Evolutionary conservation across 2,113 vertebrate species (phyloP), one percentile per base, ranked within the genome.

Genomic region (Nestor notabilis): DNA sequence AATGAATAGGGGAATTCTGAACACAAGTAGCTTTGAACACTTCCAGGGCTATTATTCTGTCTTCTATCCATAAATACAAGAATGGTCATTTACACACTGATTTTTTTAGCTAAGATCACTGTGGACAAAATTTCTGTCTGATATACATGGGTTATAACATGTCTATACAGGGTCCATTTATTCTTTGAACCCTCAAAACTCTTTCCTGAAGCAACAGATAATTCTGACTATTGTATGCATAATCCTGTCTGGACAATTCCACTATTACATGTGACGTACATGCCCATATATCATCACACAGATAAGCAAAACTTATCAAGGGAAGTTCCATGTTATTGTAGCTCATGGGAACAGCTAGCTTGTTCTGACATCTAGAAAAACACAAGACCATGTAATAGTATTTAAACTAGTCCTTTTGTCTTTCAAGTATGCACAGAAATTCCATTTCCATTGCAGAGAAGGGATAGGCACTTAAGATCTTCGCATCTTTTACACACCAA

Each of bases 71-170:
- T 64, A 24, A 4, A 9, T 33, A 37, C 9, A 56, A 39, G n/a
- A 77, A 72, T 61, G 35, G 47, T 19, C 21, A 6, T 6, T 6
- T 18, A 47, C 12, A 19, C 8, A 11, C 3, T 11, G 13, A 56
- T 39, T 55, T 2, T 33, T 86, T 83, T 53, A 79, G 35, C 7
- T 20, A 49, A 61, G 58, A 77, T 10, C 4, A 82, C 13, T 44
- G 13, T 31, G 10, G 33, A 17, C 7, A 79, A 49, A 72, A 29
- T 18, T 11, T 83, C 19, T 21, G 63, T 46, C 41, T 68, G n/a
- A 56, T 0, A 0, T 37, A 5, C 27, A 28, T 5, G 10, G 2
- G 6, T 60, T 63, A 50, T 35, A 80, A 28, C 0, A 1, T 39
- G 19, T 29, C 27, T 83, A 4, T 55, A 65, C 1, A 55, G 11